These are phyloP conservation scores for Bombus superbus DNA, from an alignment of 1,140 invertebrate genomes.

Conservation along the genomic window DNA sequence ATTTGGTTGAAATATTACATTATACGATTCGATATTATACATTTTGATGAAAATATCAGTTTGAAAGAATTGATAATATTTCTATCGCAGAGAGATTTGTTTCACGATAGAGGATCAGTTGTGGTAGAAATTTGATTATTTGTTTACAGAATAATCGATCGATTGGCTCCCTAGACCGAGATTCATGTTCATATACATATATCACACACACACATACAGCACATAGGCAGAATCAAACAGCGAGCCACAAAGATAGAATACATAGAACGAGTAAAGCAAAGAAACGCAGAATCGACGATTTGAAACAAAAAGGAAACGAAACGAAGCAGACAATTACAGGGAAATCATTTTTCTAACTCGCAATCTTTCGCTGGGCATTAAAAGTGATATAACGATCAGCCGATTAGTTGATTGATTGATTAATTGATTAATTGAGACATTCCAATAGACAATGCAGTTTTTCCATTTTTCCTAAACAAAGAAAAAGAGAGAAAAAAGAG, in stretches of 20 bases:
- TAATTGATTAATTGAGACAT: conserved; percentile 42
- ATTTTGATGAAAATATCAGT: not conserved
- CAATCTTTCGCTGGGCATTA: conserved; percentile 82
- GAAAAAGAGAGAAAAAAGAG: too few relatives aligned
- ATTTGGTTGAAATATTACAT: too few relatives aligned
- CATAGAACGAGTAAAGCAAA: conserved; percentile 37
- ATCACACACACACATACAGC: conserved; percentile 52
- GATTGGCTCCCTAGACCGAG: conserved; percentile 57
- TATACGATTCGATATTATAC: too few relatives aligned
- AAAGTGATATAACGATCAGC: conserved; percentile 59
- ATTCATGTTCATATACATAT: conserved; percentile 60
- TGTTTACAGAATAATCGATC: not conserved
- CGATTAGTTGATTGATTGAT: conserved; percentile 51
- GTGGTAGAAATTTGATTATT: not conserved
- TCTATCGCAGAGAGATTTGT: not conserved
- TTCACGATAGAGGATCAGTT: not conserved
- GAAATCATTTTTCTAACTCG: conserved; percentile 73
- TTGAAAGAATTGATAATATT: not conserved
- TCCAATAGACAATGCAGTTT: conserved; percentile 45
- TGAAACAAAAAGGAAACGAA: conserved; percentile 65
- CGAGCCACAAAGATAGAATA: conserved; percentile 38
- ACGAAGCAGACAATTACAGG: conserved; percentile 62
- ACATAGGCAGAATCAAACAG: conserved; percentile 44
- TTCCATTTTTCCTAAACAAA: conserved; percentile 35
- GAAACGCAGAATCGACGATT: conserved; percentile 56